A percentile compares a stretch with the other conserved stretches of the same genome.
These are phyloP conservation scores for Drosophila mauritiana DNA, from an alignment of 1,140 invertebrate genomes.

Conservation along the genomic window DNA sequence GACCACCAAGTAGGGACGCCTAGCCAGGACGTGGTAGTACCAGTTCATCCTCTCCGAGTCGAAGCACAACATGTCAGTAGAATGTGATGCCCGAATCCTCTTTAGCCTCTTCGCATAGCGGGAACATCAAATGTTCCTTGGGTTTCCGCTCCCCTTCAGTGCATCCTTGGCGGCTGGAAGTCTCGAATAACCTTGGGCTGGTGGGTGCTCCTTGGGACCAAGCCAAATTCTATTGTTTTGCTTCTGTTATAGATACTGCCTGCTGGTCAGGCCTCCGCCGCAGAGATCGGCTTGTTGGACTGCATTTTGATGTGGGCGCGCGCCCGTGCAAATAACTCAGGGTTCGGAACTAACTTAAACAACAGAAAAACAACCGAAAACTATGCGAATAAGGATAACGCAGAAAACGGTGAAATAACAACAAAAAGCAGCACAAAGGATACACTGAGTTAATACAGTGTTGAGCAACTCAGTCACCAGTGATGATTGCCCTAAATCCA, in stretches of 20 bases:
- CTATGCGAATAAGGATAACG: slow-evolving; percentile 47
- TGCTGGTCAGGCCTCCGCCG: slow-evolving; percentile 2
- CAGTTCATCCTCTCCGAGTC: slow-evolving; percentile 85
- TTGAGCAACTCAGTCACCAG: slow-evolving; percentile 1
- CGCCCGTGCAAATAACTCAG: slow-evolving; percentile 22
- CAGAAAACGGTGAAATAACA: slow-evolving; percentile 38
- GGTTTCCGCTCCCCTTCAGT: background rate
- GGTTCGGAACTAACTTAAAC: slow-evolving; percentile 34
- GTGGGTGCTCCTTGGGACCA: slow-evolving; percentile 31
- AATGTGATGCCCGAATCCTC: background rate
- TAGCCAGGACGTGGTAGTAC: slow-evolving; percentile 89
- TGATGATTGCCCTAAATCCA: background rate
- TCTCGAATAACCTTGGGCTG: slow-evolving; percentile 53
- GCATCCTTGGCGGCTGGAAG: slow-evolving; percentile 9
- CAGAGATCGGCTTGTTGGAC: slow-evolving; percentile 28
- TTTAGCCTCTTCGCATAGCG: slow-evolving; percentile 35
- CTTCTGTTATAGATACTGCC: slow-evolving; percentile 68
- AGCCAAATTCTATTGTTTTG: slow-evolving; percentile 59
- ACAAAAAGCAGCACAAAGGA: slow-evolving; percentile 48
- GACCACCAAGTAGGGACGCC: slow-evolving; percentile 90
- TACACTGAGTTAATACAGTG: slow-evolving; percentile 22
- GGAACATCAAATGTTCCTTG: background rate
- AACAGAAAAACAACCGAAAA: slow-evolving; percentile 47
- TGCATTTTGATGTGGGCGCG: background rate
- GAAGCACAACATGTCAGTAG: slow-evolving; percentile 63